Percentiles rank a stretch among this genome's conserved stretches.
These are phyloP conservation scores for Gymnodraco acuticeps DNA, from an alignment of 2,797 vertebrate species.

Conservation along the genomic window DNA sequence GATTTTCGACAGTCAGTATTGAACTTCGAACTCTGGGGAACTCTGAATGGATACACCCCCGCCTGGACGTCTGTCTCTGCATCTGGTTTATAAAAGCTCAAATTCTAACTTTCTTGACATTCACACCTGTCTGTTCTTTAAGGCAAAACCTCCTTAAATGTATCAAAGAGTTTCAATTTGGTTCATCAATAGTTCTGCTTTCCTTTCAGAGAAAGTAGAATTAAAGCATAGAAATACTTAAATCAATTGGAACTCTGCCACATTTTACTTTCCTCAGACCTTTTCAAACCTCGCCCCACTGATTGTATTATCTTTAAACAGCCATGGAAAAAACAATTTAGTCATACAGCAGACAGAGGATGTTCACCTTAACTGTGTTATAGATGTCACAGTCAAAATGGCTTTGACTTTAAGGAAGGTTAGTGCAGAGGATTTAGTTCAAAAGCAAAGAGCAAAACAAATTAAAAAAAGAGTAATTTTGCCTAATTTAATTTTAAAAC, in stretches of 20 bases:
- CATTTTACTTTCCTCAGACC: constrained; percentile 33
- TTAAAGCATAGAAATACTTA: constrained; percentile 33
- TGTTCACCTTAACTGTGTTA: constrained; percentile 29
- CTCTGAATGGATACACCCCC: not conserved
- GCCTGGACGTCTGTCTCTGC: not conserved
- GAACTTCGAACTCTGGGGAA: constrained; percentile 23
- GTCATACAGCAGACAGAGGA: constrained; percentile 39
- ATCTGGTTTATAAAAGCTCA: not conserved
- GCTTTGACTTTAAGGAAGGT: constrained; percentile 27
- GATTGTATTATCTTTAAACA: constrained; percentile 52
- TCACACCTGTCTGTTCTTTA: constrained; percentile 1
- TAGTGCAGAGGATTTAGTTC: not conserved
- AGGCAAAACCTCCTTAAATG: constrained; percentile 37
- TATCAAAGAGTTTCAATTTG: constrained; percentile 33
- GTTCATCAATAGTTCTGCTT: constrained; percentile 14
- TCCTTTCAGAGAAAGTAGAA: constrained; percentile 16
- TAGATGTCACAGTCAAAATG: constrained; percentile 29
- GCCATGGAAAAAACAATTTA: constrained; percentile 46
- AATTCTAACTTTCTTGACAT: not conserved
- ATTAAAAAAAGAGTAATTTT: not conserved
- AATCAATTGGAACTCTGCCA: constrained; percentile 24
- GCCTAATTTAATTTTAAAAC: constrained; percentile 11
- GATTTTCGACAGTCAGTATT: constrained; percentile 21
- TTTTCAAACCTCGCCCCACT: constrained; percentile 19
- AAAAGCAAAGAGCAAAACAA: constrained; percentile 17